These are phyloP conservation scores for Embiotoca jacksoni DNA, from an alignment of 2,113 vertebrate genomes.

Conservation along the genomic window DNA sequence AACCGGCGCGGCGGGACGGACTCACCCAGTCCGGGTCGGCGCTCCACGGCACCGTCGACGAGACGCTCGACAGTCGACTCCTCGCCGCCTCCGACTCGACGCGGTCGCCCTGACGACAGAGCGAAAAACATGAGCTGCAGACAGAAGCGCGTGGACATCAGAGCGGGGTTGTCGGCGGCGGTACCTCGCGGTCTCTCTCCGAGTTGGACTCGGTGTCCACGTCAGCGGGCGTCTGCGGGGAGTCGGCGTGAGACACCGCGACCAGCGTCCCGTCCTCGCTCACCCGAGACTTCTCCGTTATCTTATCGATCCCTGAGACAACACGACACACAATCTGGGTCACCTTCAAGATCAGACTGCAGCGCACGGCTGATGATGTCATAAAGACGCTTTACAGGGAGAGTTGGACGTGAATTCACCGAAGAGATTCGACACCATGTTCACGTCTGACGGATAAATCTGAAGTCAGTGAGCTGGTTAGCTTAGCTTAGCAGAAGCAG, in stretches of 20 bases:
- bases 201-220: slow-evolving; percentile 81
- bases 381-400: too few relatives aligned
- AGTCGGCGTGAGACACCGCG: slow-evolving; percentile 77
- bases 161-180: fast-evolving
- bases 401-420: too few relatives aligned
- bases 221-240: slow-evolving; percentile 64
- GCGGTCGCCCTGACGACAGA: slow-evolving; percentile 69
- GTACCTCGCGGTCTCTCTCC: slow-evolving; percentile 78
- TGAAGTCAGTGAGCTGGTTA: too few relatives aligned
- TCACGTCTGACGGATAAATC: too few relatives aligned
- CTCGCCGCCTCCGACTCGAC: slow-evolving; percentile 72
- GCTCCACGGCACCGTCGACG: slow-evolving; percentile 86
- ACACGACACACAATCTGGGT: neutral
- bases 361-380: too few relatives aligned
- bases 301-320: slow-evolving; percentile 91
- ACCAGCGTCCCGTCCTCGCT: slow-evolving; percentile 92
- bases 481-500: too few relatives aligned
- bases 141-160: neutral
- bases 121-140: neutral
- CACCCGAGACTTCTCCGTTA: slow-evolving; percentile 94
- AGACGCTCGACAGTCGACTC: slow-evolving; percentile 84
- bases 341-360: too few relatives aligned
- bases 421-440: too few relatives aligned
- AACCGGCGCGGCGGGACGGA: neutral
- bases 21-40: slow-evolving; percentile 94